A percentile compares a stretch with the other conserved stretches of the same genome.
Conservation (phyloP, 2,113 vertebrate genomes). For the Rafetus swinhoei region DNA sequence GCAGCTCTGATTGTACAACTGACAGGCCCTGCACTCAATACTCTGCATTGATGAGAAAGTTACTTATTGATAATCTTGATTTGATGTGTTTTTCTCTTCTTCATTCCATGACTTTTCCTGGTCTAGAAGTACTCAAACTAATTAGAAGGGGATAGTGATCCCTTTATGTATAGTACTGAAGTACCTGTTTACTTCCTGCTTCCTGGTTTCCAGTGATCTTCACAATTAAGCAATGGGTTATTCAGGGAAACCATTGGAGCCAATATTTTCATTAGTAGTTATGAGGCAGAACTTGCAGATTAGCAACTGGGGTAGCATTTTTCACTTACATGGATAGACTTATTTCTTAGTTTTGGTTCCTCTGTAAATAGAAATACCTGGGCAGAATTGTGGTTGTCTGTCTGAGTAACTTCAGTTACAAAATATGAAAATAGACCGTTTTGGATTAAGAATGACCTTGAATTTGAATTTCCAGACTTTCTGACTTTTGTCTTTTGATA, state of each 20-base stretch:
- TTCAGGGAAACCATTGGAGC: background rate
- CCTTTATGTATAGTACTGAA: background rate
- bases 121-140: background rate
- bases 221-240: background rate
- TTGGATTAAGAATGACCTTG: background rate
- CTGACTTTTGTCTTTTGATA: background rate
- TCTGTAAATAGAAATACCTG: background rate
- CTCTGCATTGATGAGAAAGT: background rate
- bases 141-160: background rate
- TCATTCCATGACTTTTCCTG: background rate
- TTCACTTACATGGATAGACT: background rate
- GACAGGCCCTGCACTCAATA: conserved; percentile 24
- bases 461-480: background rate
- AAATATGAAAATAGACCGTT: background rate
- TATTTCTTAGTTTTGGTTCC: background rate
- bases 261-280: background rate
- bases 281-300: background rate
- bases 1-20: background rate
- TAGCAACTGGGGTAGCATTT: background rate
- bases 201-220: background rate
- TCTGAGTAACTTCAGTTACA: background rate
- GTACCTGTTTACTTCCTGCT: background rate
- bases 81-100: background rate
- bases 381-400: background rate
- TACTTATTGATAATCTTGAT: background rate